Evolutionary conservation across 2,888 invertebrate species (phyloP), one percentile per base, ranked within the genome.

Genomic region (Gymnoscelis rufifasciata): DNA sequence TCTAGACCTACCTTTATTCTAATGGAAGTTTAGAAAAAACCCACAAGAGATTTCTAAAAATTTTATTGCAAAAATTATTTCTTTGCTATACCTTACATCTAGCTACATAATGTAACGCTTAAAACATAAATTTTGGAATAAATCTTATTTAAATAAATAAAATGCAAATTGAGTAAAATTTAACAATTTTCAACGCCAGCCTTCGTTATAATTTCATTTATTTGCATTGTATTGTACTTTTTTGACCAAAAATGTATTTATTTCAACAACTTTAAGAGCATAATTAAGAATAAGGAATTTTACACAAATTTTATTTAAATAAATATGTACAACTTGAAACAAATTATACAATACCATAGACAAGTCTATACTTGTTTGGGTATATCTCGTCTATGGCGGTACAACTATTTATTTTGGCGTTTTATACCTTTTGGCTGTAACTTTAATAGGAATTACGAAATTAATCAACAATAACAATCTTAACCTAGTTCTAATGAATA

Each of bases 61-160:
- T 64, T 74, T 70, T 69, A 71, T 71, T 64, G 55, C 58, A 69
- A 69, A 74, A 74, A 71, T 64, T 64, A 61, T 66, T 64, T 70
- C 60, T 55, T 53, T 58, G n/a, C 31, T 33, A 33, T 15, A n/a
- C 5, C 31, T 15, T 33, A 33, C 6, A 19, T 3, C 5, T 58
- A 35, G 50, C 56, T 65, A 47, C 52, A 55, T 15, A 29, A 61
- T 54, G 51, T 55, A 44, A 55, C 60, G 65, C 65, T 41, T 47
- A 54, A n/a, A n/a, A 60, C 52, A 57, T 54, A 52, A 70, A 62
- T 70, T 70, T 66, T 74, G 74, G 74, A 74, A 74, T 74, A 67
- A 62, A 60, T 54, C 70, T 71, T 71, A 73, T 43, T 31, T 12
- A 44, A 61, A 65, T 57, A 39, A 57, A 36, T 55, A 62, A 70